These are phyloP conservation scores for Drosophila testacea DNA, from an alignment of 2,888 invertebrate genomes.

Conservation along the genomic window DNA sequence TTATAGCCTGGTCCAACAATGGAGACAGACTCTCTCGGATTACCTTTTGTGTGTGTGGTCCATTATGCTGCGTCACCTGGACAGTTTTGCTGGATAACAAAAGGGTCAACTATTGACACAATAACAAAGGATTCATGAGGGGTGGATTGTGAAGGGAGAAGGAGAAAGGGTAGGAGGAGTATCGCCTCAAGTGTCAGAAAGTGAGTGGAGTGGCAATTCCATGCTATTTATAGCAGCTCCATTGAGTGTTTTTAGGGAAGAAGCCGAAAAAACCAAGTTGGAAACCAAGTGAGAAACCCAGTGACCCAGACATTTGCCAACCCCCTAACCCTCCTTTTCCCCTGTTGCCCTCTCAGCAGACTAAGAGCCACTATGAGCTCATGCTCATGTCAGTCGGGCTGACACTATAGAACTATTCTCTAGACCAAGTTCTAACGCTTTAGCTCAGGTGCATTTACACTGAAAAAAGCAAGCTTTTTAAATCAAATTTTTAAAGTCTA, in stretches of 20 bases:
- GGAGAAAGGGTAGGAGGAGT: not conserved
- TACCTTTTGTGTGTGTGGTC: conserved; percentile 75
- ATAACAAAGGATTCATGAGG: conserved; percentile 55
- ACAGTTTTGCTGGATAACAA: conserved; percentile 57
- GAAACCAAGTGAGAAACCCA: conserved; percentile 45
- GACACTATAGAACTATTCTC: conserved; percentile 31
- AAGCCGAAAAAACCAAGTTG: conserved; percentile 29
- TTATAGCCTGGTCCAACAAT: conserved; percentile 70
- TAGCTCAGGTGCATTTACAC: conserved; percentile 40
- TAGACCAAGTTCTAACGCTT: conserved; percentile 9
- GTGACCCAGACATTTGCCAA: conserved; percentile 70
- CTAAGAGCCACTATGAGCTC: conserved; percentile 51
- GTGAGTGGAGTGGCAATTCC: conserved; percentile 26
- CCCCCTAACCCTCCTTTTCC: not conserved
- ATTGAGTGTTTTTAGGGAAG: conserved; percentile 37
- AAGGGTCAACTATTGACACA: conserved; percentile 68
- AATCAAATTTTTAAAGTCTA: too few relatives aligned
- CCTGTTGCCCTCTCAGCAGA: not conserved
- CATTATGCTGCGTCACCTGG: conserved; percentile 77
- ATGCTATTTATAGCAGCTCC: conserved; percentile 45
- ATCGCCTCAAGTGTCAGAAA: conserved; percentile 56
- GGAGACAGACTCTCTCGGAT: conserved; percentile 52
- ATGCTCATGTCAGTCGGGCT: conserved; percentile 38
- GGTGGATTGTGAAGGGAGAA: not conserved
- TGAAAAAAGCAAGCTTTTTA: too few relatives aligned